phyloP scores from a whole-genome alignment of 2,888 invertebrate genomes.

The Chironomus riparius region DNA sequence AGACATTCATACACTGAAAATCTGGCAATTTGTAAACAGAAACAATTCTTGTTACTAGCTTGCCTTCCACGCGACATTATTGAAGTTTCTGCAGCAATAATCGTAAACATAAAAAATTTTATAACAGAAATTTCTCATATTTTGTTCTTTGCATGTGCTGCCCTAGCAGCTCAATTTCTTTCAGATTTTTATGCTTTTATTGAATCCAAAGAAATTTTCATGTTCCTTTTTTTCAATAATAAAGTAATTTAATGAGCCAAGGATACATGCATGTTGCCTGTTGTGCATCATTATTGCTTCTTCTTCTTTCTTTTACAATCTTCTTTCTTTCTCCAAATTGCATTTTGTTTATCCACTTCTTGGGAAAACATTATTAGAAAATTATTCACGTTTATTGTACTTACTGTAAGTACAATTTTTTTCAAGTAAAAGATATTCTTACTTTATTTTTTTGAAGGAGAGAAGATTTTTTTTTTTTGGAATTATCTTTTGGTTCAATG shows the following conservation, averaged over 20 bases:
- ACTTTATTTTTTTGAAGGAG: neutral
- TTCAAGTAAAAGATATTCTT: neutral
- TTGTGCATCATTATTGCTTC: conserved; percentile 15
- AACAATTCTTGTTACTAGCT: neutral
- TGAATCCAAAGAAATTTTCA: neutral
- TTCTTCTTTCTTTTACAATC: neutral
- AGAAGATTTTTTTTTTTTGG: neutral
- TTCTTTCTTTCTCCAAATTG: neutral
- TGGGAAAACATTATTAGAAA: conserved; percentile 20
- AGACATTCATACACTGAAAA: neutral
- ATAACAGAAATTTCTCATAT: neutral
- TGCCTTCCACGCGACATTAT: conserved; percentile 14
- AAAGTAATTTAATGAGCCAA: conserved; percentile 2
- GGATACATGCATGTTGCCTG: conserved; percentile 4
- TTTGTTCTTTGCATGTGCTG: neutral
- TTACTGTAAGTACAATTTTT: neutral
- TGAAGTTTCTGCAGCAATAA: conserved; percentile 13
- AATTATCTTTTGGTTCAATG: neutral
- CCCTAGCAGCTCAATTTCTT: conserved; percentile 6
- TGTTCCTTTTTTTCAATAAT: neutral
- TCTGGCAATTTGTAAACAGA: neutral
- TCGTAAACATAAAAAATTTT: neutral
- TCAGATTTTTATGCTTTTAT: conserved; percentile 12
- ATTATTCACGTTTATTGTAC: conserved; percentile 15
- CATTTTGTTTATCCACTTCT: neutral